Percentiles rank a stretch among this genome's conserved stretches.
Conservation (phyloP, 64 coral and sea anemone genomes). For the Stylophora pistillata region DNA sequence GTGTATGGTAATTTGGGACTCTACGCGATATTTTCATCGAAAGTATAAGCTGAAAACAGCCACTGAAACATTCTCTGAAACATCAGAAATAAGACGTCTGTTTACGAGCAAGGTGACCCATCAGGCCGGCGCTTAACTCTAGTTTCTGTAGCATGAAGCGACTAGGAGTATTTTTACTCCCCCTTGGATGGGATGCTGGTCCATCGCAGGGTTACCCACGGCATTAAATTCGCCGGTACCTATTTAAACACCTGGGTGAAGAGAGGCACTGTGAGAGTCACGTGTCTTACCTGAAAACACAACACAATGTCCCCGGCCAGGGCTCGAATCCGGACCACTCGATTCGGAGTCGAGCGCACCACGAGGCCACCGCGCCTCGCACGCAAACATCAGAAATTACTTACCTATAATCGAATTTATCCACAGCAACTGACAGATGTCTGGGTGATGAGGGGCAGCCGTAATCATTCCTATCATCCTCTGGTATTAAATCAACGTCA, state of each 20-base stretch:
- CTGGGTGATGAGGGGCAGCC: slow-evolving; percentile 85
- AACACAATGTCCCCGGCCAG: too few relatives aligned
- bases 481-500: slow-evolving; percentile 96
- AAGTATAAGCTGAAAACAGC: too few relatives aligned
- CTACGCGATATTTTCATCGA: not conserved
- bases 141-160: too few relatives aligned
- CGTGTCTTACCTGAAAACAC: too few relatives aligned
- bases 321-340: not conserved
- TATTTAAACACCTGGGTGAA: too few relatives aligned
- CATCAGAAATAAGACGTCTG: not conserved
- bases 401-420: slow-evolving; percentile 90
- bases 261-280: too few relatives aligned
- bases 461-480: slow-evolving; percentile 91
- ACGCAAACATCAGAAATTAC: not conserved
- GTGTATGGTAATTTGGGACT: not conserved
- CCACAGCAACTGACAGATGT: slow-evolving; percentile 94
- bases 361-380: not conserved
- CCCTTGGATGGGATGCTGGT: too few relatives aligned
- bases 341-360: not conserved
- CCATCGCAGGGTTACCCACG: too few relatives aligned
- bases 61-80: not conserved
- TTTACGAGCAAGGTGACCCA: too few relatives aligned
- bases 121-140: too few relatives aligned
- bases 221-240: too few relatives aligned
- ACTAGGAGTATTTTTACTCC: too few relatives aligned